Percentiles rank a stretch among this genome's conserved stretches.
Evolutionary conservation across 2,113 vertebrate species (phyloP).

Genomic region (Hemicordylus capensis): DNA sequence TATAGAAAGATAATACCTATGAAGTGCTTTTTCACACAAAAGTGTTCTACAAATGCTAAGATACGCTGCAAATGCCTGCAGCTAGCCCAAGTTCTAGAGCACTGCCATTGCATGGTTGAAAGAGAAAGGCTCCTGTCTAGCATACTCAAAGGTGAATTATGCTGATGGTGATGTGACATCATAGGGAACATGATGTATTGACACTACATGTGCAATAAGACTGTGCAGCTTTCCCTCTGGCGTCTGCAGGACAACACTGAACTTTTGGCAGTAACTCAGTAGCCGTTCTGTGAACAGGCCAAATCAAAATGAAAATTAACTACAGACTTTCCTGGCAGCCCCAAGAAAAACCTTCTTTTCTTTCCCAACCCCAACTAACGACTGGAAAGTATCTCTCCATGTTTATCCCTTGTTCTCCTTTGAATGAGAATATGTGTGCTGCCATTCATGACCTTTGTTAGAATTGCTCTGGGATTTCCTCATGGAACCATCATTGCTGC

Average conservation of each 20-base stretch:
- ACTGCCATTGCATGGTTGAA: neutral
- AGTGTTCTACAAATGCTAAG: neutral
- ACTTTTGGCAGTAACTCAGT: neutral
- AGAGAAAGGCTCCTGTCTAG: neutral
- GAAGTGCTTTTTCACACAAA: too few species aligned
- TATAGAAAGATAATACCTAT: too few species aligned
- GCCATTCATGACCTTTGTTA: neutral
- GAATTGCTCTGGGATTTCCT: conserved; percentile 14
- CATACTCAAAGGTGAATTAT: neutral
- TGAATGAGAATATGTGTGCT: neutral
- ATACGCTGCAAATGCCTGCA: neutral
- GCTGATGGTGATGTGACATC: neutral
- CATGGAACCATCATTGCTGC: conserved; percentile 1
- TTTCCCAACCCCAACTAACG: neutral
- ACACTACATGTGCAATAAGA: neutral
- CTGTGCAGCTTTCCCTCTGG: neutral
- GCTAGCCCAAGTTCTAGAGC: neutral
- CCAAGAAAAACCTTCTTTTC: neutral
- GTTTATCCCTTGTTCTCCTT: neutral
- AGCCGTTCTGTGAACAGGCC: neutral
- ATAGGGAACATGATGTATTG: neutral
- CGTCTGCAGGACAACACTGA: neutral
- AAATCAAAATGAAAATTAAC: neutral
- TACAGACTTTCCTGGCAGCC: neutral
- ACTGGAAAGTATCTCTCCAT: neutral